These are phyloP conservation scores for Neopelma chrysocephalum DNA, from an alignment of 2,797 vertebrate genomes.

Conservation along the genomic window DNA sequence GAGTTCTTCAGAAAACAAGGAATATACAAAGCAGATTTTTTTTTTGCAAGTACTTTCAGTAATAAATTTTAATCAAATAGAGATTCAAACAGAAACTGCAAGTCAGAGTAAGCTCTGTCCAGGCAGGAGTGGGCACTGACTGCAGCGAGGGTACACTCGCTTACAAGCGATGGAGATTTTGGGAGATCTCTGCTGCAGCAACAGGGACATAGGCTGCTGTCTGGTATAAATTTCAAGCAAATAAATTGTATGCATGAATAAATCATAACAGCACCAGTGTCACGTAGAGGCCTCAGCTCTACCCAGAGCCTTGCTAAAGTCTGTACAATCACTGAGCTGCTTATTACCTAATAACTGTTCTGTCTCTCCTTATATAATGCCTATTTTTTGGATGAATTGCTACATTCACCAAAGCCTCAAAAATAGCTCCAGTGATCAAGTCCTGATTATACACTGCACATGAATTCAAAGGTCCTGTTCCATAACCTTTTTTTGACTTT, in stretches of 20 bases:
- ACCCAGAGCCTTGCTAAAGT: neutral
- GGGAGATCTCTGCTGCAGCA: neutral
- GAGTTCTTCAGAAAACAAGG: neutral
- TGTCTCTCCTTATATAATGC: neutral
- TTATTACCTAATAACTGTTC: neutral
- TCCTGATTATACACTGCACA: neutral
- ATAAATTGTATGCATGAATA: neutral
- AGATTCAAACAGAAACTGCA: neutral
- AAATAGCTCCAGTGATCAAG: neutral
- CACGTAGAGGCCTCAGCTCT: neutral
- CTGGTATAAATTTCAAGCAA: neutral
- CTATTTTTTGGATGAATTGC: neutral
- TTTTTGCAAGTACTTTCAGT: neutral
- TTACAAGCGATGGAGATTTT: neutral
- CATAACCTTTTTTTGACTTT: constrained; percentile 65
- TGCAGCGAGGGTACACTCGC: rapidly evolving
- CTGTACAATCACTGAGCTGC: neutral
- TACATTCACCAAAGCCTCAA: neutral
- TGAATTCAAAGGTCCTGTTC: constrained; percentile 22
- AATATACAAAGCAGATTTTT: neutral
- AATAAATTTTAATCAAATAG: neutral
- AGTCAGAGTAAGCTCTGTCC: neutral
- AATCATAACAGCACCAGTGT: neutral
- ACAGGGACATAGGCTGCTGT: neutral
- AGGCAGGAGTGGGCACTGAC: neutral